Conservation (phyloP, 2,888 invertebrate species). For the Drosophila kanekoi region DNA sequence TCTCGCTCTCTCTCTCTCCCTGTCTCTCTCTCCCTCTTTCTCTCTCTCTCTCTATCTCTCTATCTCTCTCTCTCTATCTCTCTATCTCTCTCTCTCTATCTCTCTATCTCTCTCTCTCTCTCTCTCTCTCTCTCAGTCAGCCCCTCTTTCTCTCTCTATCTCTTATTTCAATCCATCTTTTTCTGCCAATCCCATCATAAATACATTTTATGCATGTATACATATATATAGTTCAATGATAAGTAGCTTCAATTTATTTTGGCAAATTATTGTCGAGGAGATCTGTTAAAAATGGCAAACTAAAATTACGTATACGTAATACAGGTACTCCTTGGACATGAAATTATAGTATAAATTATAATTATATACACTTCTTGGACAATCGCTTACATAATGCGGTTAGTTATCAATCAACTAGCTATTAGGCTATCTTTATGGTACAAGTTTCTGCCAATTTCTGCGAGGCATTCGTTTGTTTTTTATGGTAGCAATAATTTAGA, state of each 20-base stretch:
- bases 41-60: neutral
- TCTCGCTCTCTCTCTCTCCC: neutral
- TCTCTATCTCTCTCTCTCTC: neutral
- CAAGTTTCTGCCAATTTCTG: constrained; percentile 22
- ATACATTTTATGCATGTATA: constrained; percentile 19
- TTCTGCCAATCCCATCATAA: too few species aligned
- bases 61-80: too few species aligned
- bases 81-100: neutral
- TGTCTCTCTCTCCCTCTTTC: neutral
- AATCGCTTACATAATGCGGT: constrained; percentile 31
- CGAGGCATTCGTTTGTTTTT: constrained; percentile 8
- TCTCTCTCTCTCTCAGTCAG: neutral
- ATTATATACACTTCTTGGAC: neutral
- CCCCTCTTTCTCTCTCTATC: neutral
- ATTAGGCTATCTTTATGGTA: constrained; percentile 64
- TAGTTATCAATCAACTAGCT: constrained; percentile 53
- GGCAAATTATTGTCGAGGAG: neutral
- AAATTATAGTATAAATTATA: neutral
- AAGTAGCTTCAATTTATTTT: neutral
- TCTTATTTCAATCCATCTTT: too few species aligned
- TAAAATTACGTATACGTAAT: constrained; percentile 5
- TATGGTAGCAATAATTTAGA: constrained; percentile 58
- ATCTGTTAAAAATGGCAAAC: constrained; percentile 1
- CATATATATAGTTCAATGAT: constrained; percentile 24
- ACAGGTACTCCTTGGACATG: neutral